These are phyloP conservation scores for Cynopterus sphinx DNA, from an alignment of 2,797 vertebrate species.

Conservation along the genomic window DNA sequence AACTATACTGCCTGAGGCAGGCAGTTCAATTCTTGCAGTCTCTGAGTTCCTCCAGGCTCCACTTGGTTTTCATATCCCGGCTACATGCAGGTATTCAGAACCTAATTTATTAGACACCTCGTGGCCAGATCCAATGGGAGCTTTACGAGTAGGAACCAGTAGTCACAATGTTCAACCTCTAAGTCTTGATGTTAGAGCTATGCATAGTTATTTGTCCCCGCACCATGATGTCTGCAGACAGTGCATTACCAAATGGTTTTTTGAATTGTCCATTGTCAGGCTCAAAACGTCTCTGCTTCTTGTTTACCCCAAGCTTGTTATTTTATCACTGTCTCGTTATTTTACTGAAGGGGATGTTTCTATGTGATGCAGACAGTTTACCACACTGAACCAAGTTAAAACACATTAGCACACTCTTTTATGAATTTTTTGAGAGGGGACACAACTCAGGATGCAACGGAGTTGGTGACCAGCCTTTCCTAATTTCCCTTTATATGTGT, in stretches of 20 bases:
- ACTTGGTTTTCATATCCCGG: neutral
- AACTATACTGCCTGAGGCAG: neutral
- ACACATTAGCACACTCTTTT: neutral
- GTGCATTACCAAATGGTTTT: neutral
- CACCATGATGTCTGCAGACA: neutral
- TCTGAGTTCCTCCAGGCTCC: neutral
- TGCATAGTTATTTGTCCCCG: accelerated
- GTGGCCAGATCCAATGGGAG: neutral
- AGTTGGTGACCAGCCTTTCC: neutral
- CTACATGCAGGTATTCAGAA: neutral
- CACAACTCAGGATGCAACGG: neutral
- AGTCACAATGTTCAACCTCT: neutral
- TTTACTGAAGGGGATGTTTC: neutral
- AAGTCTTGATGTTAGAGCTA: neutral
- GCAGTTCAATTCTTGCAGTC: neutral
- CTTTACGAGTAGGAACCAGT: neutral
- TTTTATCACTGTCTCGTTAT: constrained; percentile 47
- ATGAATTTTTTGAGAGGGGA: neutral
- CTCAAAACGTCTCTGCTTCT: constrained; percentile 13
- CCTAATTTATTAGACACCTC: neutral
- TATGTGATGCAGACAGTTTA: constrained; percentile 23
- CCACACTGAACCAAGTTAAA: neutral
- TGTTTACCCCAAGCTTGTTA: constrained; percentile 49
- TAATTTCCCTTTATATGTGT: neutral
- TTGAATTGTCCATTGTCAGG: neutral